phyloP scores from a whole-genome alignment of 2,888 invertebrate species.

The Rugalucina vietnamica region DNA sequence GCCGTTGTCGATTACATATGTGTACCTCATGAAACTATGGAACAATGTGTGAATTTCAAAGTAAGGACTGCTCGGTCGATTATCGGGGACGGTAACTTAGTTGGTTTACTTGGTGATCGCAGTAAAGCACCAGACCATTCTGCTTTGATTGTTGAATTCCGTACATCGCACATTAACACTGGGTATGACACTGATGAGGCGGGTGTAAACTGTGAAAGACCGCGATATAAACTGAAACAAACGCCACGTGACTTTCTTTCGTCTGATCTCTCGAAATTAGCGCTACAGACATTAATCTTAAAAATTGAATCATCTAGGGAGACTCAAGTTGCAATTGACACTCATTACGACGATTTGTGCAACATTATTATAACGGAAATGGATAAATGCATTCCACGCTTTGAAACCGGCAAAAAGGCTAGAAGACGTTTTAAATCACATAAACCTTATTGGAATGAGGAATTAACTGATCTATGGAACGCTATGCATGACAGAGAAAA shows the following conservation, averaged over 20 bases:
- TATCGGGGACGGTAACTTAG: not conserved
- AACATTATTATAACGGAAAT: not conserved
- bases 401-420: not conserved
- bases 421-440: not conserved
- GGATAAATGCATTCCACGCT: not conserved
- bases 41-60: not conserved
- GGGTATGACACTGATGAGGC: not conserved
- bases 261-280: not conserved
- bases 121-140: not conserved
- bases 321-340: not conserved
- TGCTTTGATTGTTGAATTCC: not conserved
- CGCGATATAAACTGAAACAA: not conserved
- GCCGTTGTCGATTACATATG: not conserved
- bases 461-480: not conserved
- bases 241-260: not conserved
- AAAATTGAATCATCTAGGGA: not conserved
- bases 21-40: not conserved
- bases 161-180: not conserved
- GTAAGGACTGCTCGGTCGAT: not conserved
- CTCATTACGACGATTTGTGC: not conserved
- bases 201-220: not conserved
- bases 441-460: not conserved
- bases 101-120: not conserved
- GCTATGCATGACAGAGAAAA: not conserved
- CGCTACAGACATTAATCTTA: not conserved